phyloP scores from a whole-genome alignment of 2,797 vertebrate species.

The Ataeniobius toweri region DNA sequence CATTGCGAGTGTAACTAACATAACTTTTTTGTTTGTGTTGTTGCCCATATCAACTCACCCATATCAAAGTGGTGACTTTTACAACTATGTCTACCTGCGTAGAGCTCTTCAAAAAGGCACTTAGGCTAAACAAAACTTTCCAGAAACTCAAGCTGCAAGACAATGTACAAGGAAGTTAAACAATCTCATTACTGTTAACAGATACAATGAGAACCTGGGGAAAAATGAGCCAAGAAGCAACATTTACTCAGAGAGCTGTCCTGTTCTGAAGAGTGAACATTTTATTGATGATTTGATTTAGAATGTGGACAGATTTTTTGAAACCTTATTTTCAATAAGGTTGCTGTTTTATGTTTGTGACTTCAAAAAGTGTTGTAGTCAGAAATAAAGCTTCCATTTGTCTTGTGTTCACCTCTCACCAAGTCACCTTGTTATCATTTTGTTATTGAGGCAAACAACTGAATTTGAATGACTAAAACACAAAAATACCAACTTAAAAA shows the following conservation, averaged over 20 bases:
- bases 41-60: background rate
- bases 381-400: background rate
- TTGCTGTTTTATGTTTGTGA: background rate
- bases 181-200: background rate
- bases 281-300: background rate
- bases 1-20: background rate
- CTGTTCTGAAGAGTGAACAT: background rate
- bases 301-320: background rate
- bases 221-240: background rate
- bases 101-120: background rate
- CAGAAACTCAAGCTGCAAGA: background rate
- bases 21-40: background rate
- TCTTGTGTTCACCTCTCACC: background rate
- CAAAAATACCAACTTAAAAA: background rate
- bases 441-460: background rate
- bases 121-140: background rate
- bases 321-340: background rate
- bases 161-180: background rate
- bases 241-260: background rate
- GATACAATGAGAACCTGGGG: background rate
- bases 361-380: background rate
- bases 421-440: background rate
- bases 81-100: background rate
- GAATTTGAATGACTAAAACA: background rate
- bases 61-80: background rate